Conservation (phyloP, 2,797 vertebrate genomes). For the Diplodus sargus region DNA sequence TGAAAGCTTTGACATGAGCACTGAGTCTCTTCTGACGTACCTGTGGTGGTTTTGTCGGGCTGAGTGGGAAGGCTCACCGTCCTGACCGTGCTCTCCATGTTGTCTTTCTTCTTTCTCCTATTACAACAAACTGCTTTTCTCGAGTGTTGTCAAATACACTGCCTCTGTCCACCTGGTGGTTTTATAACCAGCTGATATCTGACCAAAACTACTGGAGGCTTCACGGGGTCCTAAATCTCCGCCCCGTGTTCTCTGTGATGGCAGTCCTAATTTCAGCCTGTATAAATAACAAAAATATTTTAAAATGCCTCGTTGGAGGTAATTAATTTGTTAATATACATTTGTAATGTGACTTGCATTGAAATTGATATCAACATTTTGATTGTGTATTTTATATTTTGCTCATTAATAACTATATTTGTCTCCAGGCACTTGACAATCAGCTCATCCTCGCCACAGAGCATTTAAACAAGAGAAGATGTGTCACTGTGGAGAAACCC, state of each 20-base stretch:
- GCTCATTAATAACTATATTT: not conserved
- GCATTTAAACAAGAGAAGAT: constrained; percentile 17
- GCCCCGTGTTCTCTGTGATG: not conserved
- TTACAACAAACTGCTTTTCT: not conserved
- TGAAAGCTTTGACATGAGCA: accelerated
- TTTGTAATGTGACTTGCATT: no score
- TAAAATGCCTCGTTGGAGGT: accelerated
- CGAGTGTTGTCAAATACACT: accelerated
- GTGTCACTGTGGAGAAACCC: not conserved
- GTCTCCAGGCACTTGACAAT: not conserved
- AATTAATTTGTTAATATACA: accelerated
- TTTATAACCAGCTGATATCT: constrained; percentile 47
- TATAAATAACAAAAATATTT: not conserved
- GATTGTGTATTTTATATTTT: not conserved
- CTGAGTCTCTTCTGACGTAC: constrained; percentile 62
- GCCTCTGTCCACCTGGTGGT: not conserved
- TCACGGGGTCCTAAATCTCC: constrained; percentile 46
- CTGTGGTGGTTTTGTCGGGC: constrained; percentile 67
- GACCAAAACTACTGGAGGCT: not conserved
- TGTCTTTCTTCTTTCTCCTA: not conserved
- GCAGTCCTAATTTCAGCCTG: constrained; percentile 48
- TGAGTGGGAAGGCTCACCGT: constrained; percentile 76
- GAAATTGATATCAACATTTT: accelerated
- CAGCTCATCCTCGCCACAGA: not conserved
- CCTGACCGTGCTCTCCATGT: constrained; percentile 81